Percentiles rank a stretch among this genome's conserved stretches.
Evolutionary conservation across 2,888 invertebrate genomes (phyloP).

Genomic region (Leptopilina myrica): DNA sequence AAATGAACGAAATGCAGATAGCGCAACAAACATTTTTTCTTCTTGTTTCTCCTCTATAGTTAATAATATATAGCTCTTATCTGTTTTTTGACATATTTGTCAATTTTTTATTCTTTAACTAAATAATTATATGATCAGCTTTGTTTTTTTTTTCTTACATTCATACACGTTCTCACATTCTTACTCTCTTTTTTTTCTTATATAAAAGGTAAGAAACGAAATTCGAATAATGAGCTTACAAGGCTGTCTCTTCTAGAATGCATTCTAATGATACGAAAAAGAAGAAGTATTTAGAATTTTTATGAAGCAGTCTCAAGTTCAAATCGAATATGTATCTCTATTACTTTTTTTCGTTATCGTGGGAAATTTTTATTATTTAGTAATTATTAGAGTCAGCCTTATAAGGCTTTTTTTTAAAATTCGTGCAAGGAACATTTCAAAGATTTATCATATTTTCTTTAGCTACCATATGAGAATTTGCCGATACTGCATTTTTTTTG

Average conservation of each 20-base stretch:
- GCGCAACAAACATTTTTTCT: slow-evolving; percentile 32
- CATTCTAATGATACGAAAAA: not conserved
- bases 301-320: not conserved
- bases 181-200: not conserved
- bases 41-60: not conserved
- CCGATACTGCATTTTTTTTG: not conserved
- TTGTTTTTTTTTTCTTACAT: not conserved
- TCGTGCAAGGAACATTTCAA: slow-evolving; percentile 11
- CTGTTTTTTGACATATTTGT: slow-evolving; percentile 31
- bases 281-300: not conserved
- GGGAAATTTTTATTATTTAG: not conserved
- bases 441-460: slow-evolving; percentile 20
- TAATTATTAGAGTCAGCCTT: slow-evolving; percentile 22
- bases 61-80: slow-evolving; percentile 36
- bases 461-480: slow-evolving; percentile 3
- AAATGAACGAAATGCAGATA: slow-evolving; percentile 46
- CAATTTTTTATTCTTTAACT: slow-evolving; percentile 12
- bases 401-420: slow-evolving; percentile 28
- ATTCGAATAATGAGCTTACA: slow-evolving; percentile 15
- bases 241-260: slow-evolving; percentile 18
- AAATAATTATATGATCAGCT: slow-evolving; percentile 19
- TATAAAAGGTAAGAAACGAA: slow-evolving; percentile 25
- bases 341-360: too few species aligned
- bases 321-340: not conserved
- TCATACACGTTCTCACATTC: not conserved